phyloP scores from a whole-genome alignment of 2,113 vertebrate genomes.

The Hyperopisus bebe region DNA sequence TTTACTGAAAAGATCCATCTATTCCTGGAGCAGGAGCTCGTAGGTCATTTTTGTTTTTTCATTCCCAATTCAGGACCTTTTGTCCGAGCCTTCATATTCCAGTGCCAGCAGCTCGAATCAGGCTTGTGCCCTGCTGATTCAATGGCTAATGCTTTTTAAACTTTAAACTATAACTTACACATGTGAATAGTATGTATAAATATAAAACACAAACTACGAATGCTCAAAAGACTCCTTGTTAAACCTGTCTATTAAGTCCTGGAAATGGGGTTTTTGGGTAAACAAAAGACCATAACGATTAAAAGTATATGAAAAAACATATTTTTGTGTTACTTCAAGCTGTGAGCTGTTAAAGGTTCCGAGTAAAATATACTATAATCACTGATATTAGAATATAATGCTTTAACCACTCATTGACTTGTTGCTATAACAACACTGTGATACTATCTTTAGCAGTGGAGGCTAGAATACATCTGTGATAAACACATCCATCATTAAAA shows the following conservation, averaged over 20 bases:
- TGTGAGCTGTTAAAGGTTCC: neutral
- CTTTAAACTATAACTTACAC: neutral
- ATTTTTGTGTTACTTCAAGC: neutral
- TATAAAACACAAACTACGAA: neutral
- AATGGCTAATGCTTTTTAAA: neutral
- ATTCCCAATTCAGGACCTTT: neutral
- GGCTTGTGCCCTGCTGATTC: neutral
- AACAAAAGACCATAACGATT: neutral
- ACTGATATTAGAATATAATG: conserved; percentile 10
- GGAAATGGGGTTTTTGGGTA: neutral
- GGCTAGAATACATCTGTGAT: conserved; percentile 11
- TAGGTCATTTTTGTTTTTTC: neutral
- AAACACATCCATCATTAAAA: neutral
- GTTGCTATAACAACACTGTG: conserved; percentile 24
- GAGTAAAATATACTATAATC: conserved; percentile 3
- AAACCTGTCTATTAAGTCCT: neutral
- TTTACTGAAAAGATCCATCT: neutral
- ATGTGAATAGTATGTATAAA: neutral
- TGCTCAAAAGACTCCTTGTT: neutral
- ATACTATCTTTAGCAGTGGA: conserved; percentile 12
- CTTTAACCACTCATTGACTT: conserved; percentile 15
- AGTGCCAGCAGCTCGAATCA: neutral
- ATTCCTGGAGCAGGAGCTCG: neutral
- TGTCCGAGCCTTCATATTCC: neutral
- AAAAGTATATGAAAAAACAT: neutral